phyloP scores from a whole-genome alignment of 2,797 vertebrate species.

The Phylloscopus collybita region DNA sequence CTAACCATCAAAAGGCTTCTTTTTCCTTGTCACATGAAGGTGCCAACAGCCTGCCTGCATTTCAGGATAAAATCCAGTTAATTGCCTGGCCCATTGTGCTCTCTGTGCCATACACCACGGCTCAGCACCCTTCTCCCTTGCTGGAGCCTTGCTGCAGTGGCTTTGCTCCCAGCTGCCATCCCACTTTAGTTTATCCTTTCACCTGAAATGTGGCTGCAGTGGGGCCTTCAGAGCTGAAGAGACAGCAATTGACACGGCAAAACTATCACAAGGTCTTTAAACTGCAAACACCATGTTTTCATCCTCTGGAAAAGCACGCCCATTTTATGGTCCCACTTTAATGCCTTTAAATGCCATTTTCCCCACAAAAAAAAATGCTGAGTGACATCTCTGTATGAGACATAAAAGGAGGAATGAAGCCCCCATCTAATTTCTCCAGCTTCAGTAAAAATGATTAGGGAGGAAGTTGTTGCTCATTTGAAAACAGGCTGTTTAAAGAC shows the following conservation, averaged over 20 bases:
- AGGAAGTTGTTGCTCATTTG: background rate
- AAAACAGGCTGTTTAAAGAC: background rate
- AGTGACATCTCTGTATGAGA: background rate
- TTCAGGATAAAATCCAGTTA: background rate
- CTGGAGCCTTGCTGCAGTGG: background rate
- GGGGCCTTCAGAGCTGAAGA: background rate
- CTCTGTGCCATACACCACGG: background rate
- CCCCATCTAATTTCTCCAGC: background rate
- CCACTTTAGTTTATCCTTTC: background rate
- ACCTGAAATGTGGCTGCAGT: background rate
- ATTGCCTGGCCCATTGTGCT: background rate
- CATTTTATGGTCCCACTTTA: conserved; percentile 7
- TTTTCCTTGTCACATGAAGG: background rate
- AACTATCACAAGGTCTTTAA: background rate
- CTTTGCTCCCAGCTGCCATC: background rate
- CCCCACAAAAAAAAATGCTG: background rate
- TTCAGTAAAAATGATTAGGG: background rate
- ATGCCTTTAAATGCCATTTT: background rate
- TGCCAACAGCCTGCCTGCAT: background rate
- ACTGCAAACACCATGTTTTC: background rate
- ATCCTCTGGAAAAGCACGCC: background rate
- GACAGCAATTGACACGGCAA: background rate
- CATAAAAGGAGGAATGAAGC: background rate
- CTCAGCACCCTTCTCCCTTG: background rate
- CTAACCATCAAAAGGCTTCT: background rate